Evolutionary conservation across 2,888 invertebrate species (phyloP).

Genomic region (Cyaniris semiargus): DNA sequence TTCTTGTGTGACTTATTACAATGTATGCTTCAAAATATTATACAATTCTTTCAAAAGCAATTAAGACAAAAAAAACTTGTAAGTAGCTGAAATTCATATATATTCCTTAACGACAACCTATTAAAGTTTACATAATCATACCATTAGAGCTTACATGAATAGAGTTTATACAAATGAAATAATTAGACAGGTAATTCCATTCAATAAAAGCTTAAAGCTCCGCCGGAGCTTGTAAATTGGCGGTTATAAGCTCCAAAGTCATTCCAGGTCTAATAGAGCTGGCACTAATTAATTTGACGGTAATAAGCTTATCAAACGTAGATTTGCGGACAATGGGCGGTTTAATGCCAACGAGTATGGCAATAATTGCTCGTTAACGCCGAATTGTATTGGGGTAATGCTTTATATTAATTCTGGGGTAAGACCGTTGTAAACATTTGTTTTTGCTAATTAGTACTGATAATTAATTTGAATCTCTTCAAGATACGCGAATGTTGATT

Average conservation of each 20-base stretch:
- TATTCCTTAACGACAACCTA: not conserved
- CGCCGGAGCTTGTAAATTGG: slow-evolving; percentile 33
- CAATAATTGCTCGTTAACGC: slow-evolving; percentile 52
- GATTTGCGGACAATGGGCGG: slow-evolving; percentile 55
- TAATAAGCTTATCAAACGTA: slow-evolving; percentile 76
- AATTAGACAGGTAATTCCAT: slow-evolving; percentile 1
- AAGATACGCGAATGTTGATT: not conserved
- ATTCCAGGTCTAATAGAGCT: slow-evolving; percentile 57
- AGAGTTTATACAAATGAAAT: not conserved
- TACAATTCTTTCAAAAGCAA: too few relatives aligned
- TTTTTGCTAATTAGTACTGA: not conserved
- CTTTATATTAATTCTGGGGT: not conserved
- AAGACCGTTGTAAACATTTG: not conserved
- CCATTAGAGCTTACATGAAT: not conserved
- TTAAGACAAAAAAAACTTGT: too few relatives aligned
- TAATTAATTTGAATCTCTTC: not conserved
- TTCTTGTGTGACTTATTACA: too few relatives aligned
- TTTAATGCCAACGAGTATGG: slow-evolving; percentile 52
- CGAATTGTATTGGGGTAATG: slow-evolving; percentile 40
- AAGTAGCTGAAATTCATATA: too few relatives aligned
- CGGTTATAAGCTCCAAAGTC: slow-evolving; percentile 43
- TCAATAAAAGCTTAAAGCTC: not conserved
- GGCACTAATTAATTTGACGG: slow-evolving; percentile 70
- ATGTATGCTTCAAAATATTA: too few relatives aligned
- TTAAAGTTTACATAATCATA: not conserved